Percentiles rank a stretch among this genome's conserved stretches.
Evolutionary conservation across 2,797 vertebrate genomes (phyloP).

Genomic region (Hippopotamyrus pictus): DNA sequence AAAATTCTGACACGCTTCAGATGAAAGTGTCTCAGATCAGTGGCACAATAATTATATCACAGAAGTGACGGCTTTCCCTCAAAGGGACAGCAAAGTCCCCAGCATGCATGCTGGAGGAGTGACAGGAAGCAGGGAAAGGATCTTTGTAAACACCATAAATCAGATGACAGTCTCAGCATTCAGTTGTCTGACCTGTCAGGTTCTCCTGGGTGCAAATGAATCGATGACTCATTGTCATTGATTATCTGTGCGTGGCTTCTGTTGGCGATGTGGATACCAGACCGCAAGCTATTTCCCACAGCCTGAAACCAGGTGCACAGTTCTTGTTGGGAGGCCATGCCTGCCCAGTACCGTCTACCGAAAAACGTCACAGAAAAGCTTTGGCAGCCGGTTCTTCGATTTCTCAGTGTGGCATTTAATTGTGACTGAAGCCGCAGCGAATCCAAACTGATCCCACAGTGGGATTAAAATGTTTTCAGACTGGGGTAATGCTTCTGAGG

Average conservation of each 20-base stretch:
- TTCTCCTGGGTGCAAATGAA: not conserved
- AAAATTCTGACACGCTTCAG: slow-evolving; percentile 21
- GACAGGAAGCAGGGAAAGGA: not conserved
- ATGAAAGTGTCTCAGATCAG: not conserved
- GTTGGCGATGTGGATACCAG: not conserved
- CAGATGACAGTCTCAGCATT: not conserved
- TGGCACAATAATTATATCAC: not conserved
- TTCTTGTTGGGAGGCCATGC: not conserved
- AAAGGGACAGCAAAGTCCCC: not conserved
- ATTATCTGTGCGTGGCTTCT: not conserved
- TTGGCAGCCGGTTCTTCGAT: not conserved
- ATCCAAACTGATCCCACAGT: slow-evolving; percentile 8
- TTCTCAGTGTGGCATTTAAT: not conserved
- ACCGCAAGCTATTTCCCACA: not conserved
- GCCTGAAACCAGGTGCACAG: not conserved
- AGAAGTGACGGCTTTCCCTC: slow-evolving; percentile 3
- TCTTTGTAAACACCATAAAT: not conserved
- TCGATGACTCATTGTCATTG: not conserved
- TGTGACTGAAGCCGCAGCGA: not conserved
- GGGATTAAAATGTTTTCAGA: not conserved
- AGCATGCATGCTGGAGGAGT: not conserved
- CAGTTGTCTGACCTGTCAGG: not conserved
- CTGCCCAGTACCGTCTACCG: not conserved
- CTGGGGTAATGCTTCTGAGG: not conserved
- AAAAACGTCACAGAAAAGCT: not conserved